Conservation (phyloP, 2,113 vertebrate genomes). For the Vulpes ferrilata region DNA sequence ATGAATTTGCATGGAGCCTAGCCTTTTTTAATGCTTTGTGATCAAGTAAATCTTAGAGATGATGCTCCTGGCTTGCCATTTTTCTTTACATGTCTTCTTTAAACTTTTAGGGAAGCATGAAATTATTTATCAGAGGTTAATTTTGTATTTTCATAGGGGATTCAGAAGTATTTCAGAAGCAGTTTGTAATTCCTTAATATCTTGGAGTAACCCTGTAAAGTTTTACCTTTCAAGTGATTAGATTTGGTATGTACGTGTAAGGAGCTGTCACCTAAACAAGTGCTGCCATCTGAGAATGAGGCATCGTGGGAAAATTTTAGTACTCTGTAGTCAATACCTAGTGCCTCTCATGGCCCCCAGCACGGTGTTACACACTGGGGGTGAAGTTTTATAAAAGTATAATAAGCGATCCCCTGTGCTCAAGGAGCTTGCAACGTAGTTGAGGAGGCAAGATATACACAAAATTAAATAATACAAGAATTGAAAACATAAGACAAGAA, state of each 20-base stretch:
- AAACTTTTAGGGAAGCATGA: not conserved
- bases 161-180: conserved; percentile 22
- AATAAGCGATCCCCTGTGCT: not conserved
- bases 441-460: not conserved
- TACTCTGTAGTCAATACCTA: not conserved
- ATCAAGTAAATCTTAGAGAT: conserved; percentile 24
- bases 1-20: not conserved
- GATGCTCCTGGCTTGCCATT: not conserved
- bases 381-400: not conserved
- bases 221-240: not conserved
- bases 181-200: conserved; percentile 22
- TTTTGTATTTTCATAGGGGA: conserved; percentile 50
- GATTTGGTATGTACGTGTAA: not conserved
- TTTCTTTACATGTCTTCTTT: conserved; percentile 49
- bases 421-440: not conserved
- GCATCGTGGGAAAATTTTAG: not conserved
- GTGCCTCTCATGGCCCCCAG: not conserved
- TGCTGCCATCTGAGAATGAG: not conserved
- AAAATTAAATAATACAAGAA: not conserved
- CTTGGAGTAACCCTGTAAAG: not conserved
- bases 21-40: conserved; percentile 45
- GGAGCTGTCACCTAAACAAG: not conserved
- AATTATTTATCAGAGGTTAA: conserved; percentile 34
- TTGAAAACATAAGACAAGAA: not conserved
- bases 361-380: not conserved